Evolutionary conservation across 2,888 invertebrate genomes (phyloP), one percentile per base, ranked within the genome.

Genomic region (Sycophila texana): DNA sequence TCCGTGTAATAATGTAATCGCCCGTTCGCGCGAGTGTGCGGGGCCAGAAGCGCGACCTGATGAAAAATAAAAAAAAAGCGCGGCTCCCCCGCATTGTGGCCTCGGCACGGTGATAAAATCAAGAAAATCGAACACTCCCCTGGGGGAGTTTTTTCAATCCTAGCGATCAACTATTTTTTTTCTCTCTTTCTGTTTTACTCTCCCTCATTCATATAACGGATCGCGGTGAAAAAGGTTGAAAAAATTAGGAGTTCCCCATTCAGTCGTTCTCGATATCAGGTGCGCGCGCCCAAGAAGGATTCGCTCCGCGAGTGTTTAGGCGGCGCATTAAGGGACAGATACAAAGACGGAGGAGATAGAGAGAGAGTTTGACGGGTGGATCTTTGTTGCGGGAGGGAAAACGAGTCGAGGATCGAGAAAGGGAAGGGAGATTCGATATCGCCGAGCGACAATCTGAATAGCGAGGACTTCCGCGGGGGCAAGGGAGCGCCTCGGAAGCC

Each of bases 81-180:
- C 39, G 30, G 51, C 20, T 14, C 77, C 76, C 65, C 66, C 10
- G 39, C 82, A 83, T 85, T 83, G 79, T 84, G 55, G 79, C 60
- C n/a, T 26, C 61, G n/a, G 53, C 53, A 16, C 53, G n/a, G 4
- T 47, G 63, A 58, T 58, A 22, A 63, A 63, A 63, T 63, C 18
- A 53, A 39, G 39, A n/a, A 63, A 76, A 76, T 76, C 63, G 49
- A 70, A 47, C 18, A 47, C 39, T 47, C 12, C 39, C 39, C 12
- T 1, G 47, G 13, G 63, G 47, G 30, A 60, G 60, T 5, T 18
- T 18, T 47, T 63, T 63, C 18, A 39, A 39, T 39, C 39, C 39
- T 0, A 7, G 39, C 39, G 39, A 5, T 39, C 39, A 10, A 39
- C 39, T 39, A 39, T 39, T 39, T 30, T 30, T 30, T 30, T 30